phyloP scores from a whole-genome alignment of 2,797 vertebrate species.

The Gastrophryne carolinensis region DNA sequence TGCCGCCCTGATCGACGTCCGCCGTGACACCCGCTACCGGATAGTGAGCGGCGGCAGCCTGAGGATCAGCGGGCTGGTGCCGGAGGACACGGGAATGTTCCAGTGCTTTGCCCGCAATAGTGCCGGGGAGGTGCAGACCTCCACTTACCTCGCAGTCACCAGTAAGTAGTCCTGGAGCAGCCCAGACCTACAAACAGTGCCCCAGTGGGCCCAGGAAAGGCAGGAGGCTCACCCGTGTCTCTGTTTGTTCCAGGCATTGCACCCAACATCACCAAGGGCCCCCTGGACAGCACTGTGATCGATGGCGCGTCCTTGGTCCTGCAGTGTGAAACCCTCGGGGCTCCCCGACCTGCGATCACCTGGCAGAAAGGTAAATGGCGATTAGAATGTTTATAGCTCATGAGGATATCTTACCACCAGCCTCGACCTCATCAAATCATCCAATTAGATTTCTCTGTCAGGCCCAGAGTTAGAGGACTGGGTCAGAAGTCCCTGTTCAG shows the following conservation, averaged over 20 bases:
- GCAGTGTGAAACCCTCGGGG: conserved; percentile 92
- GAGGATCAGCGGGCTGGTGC: conserved; percentile 90
- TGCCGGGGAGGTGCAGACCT: conserved; percentile 92
- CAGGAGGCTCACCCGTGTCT: no score
- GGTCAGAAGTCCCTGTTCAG: no score
- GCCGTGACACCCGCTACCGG: conserved; percentile 83
- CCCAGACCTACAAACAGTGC: background rate
- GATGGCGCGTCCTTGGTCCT: conserved; percentile 91
- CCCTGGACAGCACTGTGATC: conserved; percentile 93
- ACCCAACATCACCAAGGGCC: conserved; percentile 94
- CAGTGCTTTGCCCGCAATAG: conserved; percentile 92
- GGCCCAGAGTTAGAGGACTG: no score
- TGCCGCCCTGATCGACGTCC: conserved; percentile 77
- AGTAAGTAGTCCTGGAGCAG: conserved; percentile 73
- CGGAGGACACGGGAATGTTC: conserved; percentile 95
- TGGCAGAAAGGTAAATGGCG: conserved; percentile 98
- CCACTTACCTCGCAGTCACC: conserved; percentile 95
- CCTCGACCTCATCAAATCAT: no score
- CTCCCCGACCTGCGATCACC: conserved; percentile 90
- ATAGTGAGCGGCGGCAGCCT: conserved; percentile 83
- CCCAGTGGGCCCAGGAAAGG: no score
- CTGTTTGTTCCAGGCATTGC: conserved; percentile 80
- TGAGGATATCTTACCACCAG: no score
- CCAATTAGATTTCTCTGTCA: no score
- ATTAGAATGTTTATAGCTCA: no score